Percentiles rank a stretch among this genome's conserved stretches.
Evolutionary conservation across 1,140 invertebrate species (phyloP).

Genomic region (Heliconius hewitsoni): DNA sequence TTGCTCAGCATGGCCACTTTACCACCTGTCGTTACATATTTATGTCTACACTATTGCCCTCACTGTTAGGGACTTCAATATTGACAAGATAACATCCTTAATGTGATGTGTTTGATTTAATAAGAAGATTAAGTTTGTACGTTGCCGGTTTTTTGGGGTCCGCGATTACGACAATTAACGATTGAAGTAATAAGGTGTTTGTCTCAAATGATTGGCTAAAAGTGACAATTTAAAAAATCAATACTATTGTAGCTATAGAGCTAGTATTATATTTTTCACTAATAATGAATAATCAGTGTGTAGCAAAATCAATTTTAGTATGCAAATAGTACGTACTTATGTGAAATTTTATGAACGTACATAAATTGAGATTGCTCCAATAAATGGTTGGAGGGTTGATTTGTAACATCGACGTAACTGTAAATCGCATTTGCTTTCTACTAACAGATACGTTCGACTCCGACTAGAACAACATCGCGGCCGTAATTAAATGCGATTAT

Average conservation of each 20-base stretch:
- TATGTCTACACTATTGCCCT: slow-evolving; percentile 81
- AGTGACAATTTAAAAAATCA: background rate
- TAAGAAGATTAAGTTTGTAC: slow-evolving; percentile 80
- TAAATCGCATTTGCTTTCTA: slow-evolving; percentile 24
- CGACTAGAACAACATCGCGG: slow-evolving; percentile 17
- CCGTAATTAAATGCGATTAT: slow-evolving; percentile 19
- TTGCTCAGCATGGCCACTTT: slow-evolving; percentile 78
- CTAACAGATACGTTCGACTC: slow-evolving; percentile 19
- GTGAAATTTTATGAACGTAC: slow-evolving; percentile 20
- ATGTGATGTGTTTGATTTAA: slow-evolving; percentile 83
- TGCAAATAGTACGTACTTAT: background rate
- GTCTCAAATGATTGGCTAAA: background rate
- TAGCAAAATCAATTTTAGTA: too few species aligned
- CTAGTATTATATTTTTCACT: too few species aligned
- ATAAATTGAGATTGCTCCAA: slow-evolving; percentile 29
- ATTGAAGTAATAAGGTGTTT: slow-evolving; percentile 31
- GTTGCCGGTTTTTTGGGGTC: slow-evolving; percentile 59
- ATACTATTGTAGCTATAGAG: background rate
- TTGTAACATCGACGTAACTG: slow-evolving; percentile 35
- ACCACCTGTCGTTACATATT: slow-evolving; percentile 81
- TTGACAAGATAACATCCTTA: slow-evolving; percentile 83
- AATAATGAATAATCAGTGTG: background rate
- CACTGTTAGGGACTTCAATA: slow-evolving; percentile 81
- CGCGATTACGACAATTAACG: slow-evolving; percentile 66
- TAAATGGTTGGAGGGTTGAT: slow-evolving; percentile 40